A percentile compares a stretch with the other conserved stretches of the same genome.
phyloP scores from a whole-genome alignment of 2,113 vertebrate species.

The Aleadryas rufinucha region DNA sequence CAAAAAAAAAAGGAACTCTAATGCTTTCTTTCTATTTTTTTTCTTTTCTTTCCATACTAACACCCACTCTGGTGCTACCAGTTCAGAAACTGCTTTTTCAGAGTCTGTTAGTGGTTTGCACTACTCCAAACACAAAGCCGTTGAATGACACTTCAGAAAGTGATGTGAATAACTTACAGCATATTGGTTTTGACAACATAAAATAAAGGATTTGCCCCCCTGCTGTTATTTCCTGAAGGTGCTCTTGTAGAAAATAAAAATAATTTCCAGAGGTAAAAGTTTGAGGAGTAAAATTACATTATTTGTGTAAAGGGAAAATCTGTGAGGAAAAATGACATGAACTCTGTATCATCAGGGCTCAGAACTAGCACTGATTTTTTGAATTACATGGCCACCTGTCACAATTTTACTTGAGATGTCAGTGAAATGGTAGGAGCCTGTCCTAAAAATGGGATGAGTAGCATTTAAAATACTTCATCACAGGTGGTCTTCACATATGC shows the following conservation, averaged over 20 bases:
- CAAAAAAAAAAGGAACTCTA: not conserved
- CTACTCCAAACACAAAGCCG: not conserved
- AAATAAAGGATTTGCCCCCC: slow-evolving; percentile 52
- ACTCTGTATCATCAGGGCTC: slow-evolving; percentile 10
- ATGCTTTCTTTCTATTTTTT: no score
- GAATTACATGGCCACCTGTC: slow-evolving; percentile 50
- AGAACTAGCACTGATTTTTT: not conserved
- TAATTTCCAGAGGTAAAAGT: slow-evolving; percentile 44
- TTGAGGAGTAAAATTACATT: slow-evolving; percentile 42
- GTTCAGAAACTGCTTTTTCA: not conserved
- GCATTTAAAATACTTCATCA: slow-evolving; percentile 43
- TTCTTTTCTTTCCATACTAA: not conserved
- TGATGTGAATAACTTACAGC: not conserved
- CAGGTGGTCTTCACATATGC: not conserved
- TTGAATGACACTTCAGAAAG: slow-evolving; percentile 23
- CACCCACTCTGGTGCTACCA: not conserved
- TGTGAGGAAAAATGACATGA: slow-evolving; percentile 12
- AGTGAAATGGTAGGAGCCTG: slow-evolving; percentile 33
- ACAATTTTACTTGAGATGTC: slow-evolving; percentile 22
- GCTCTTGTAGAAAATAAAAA: slow-evolving; percentile 54
- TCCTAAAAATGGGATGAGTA: slow-evolving; percentile 40
- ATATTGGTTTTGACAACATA: slow-evolving; percentile 37
- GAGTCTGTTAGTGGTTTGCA: not conserved
- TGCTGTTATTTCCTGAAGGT: slow-evolving; percentile 40
- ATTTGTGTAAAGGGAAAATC: slow-evolving; percentile 46